Conservation (phyloP, 1,140 invertebrate species). For the Hestina assimilis region DNA sequence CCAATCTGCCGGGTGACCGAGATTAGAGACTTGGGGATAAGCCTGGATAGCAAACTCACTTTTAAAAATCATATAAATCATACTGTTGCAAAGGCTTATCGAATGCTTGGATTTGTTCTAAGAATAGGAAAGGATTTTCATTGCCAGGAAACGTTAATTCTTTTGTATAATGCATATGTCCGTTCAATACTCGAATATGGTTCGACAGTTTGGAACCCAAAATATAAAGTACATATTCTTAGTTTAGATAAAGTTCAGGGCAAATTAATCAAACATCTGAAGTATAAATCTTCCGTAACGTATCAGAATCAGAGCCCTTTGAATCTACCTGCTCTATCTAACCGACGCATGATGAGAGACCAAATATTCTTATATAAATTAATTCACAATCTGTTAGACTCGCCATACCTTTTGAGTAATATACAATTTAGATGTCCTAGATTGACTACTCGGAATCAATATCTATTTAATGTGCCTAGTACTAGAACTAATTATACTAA, state of each 20-base stretch:
- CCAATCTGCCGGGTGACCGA: background rate
- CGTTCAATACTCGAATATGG: conserved; percentile 4
- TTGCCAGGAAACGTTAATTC: background rate
- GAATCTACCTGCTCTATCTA: too few species aligned
- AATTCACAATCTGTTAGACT: too few species aligned
- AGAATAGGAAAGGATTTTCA: conserved; percentile 13
- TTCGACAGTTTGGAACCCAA: conserved; percentile 15
- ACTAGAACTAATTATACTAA: too few species aligned
- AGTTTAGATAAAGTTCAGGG: background rate
- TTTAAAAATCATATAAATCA: conserved; percentile 4
- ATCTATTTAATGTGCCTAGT: too few species aligned
- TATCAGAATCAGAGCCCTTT: too few species aligned
- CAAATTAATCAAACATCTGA: too few species aligned
- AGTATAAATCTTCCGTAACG: too few species aligned
- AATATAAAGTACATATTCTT: background rate
- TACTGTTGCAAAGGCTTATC: background rate
- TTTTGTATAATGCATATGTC: conserved; percentile 6
- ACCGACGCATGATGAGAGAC: too few species aligned
- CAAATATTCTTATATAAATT: too few species aligned
- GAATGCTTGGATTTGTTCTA: conserved; percentile 9
- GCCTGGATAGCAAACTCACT: conserved; percentile 7
- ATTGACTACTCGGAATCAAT: too few species aligned
- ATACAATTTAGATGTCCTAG: too few species aligned
- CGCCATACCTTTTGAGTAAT: too few species aligned
- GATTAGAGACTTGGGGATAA: conserved; percentile 8